A percentile compares a stretch with the other conserved stretches of the same genome.
Conservation (phyloP, 2,888 invertebrate species). For the Drosophila putrida region DNA sequence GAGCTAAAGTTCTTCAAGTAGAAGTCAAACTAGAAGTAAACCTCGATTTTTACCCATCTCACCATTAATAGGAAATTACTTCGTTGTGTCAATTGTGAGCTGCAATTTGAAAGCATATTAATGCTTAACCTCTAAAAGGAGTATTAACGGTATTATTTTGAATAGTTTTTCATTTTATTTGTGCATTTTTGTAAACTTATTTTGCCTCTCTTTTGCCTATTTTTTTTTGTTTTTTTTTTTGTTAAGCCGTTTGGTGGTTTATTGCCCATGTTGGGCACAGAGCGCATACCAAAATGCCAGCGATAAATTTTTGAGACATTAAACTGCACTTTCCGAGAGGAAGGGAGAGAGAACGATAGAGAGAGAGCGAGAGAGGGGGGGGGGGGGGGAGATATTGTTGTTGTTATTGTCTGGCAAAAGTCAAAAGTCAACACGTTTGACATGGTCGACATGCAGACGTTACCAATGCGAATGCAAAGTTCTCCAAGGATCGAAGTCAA, state of each 20-base stretch:
- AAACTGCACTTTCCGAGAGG: slow-evolving; percentile 75
- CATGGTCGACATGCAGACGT: slow-evolving; percentile 80
- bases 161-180: slow-evolving; percentile 39
- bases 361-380: too few relatives aligned
- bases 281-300: slow-evolving; percentile 76
- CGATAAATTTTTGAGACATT: slow-evolving; percentile 81
- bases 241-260: slow-evolving; percentile 50
- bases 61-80: background rate
- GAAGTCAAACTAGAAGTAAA: background rate
- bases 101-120: slow-evolving; percentile 9
- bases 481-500: slow-evolving; percentile 48
- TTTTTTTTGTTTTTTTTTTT: slow-evolving; percentile 3
- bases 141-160: slow-evolving; percentile 22
- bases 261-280: slow-evolving; percentile 73
- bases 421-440: slow-evolving; percentile 83
- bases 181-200: background rate
- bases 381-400: slow-evolving; percentile 15
- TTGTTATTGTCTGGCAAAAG: slow-evolving; percentile 52
- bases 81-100: background rate
- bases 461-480: slow-evolving; percentile 71
- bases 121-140: background rate
- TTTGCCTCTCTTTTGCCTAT: slow-evolving; percentile 7
- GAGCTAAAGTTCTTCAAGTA: background rate
- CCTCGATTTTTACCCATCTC: background rate
- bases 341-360: background rate